Conservation (phyloP, 2,113 vertebrate genomes). For the Chloropsis cyanopogon region DNA sequence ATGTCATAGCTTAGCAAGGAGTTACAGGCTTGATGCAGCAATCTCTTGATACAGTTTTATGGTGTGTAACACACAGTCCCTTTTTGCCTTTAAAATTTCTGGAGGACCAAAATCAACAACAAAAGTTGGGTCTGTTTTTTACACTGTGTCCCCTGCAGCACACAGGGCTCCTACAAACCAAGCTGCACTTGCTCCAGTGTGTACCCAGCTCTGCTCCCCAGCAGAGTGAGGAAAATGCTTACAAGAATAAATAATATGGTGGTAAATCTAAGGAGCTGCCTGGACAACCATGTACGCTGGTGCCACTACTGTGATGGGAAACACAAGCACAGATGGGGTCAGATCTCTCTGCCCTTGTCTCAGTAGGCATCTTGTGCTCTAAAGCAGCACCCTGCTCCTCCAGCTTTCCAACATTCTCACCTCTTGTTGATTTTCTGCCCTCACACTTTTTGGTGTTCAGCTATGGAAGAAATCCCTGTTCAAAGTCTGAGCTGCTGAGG, state of each 20-base stretch:
- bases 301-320: not conserved
- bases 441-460: not conserved
- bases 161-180: not conserved
- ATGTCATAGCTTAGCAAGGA: not conserved
- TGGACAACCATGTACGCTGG: accelerated
- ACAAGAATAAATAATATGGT: not conserved
- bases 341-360: not conserved
- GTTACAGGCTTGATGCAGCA: not conserved
- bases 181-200: not conserved
- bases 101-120: not conserved
- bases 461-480: not conserved
- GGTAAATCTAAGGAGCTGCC: not conserved
- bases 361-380: accelerated
- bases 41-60: not conserved
- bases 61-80: not conserved
- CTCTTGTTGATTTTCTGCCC: not conserved
- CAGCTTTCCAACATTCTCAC: not conserved
- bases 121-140: not conserved
- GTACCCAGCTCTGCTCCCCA: not conserved
- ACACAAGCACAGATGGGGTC: not conserved
- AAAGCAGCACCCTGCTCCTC: accelerated
- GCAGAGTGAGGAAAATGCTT: not conserved
- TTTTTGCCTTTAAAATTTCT: not conserved
- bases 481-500: not conserved
- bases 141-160: no score